Evolutionary conservation across 2,797 vertebrate species (phyloP).

Genomic region (Tympanoctomys barrerae): DNA sequence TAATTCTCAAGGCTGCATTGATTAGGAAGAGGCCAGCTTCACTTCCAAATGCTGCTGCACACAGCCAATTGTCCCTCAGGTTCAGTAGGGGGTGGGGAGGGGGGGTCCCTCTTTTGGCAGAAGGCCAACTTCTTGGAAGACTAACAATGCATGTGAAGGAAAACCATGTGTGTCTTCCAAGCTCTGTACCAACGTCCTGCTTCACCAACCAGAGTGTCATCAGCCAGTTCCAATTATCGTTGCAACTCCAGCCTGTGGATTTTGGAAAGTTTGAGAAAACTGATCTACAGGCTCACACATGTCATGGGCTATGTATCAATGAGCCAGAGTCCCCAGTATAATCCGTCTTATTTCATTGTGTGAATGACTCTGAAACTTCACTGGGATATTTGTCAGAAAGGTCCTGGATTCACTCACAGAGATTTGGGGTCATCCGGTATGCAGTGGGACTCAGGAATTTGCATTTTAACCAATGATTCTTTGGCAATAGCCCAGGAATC

Average conservation of each 20-base stretch:
- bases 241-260: neutral
- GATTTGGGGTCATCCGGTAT: neutral
- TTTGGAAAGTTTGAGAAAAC: slow-evolving; percentile 25
- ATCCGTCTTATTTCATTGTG: neutral
- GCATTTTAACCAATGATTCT: slow-evolving; percentile 1
- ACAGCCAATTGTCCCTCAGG: neutral
- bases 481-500: neutral
- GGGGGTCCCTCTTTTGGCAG: neutral
- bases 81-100: neutral
- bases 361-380: slow-evolving; percentile 1
- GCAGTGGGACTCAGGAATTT: neutral
- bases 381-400: neutral
- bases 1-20: neutral
- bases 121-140: slow-evolving; percentile 2
- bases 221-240: neutral
- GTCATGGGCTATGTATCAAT: neutral
- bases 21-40: neutral
- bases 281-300: neutral
- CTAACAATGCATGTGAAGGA: neutral
- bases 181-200: neutral
- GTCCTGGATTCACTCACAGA: neutral
- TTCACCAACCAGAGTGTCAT: neutral
- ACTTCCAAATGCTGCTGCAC: neutral
- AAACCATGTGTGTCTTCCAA: neutral
- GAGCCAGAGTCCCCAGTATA: neutral